phyloP scores from a whole-genome alignment of 2,888 invertebrate species.

The Xanthorhoe spadicearia region DNA sequence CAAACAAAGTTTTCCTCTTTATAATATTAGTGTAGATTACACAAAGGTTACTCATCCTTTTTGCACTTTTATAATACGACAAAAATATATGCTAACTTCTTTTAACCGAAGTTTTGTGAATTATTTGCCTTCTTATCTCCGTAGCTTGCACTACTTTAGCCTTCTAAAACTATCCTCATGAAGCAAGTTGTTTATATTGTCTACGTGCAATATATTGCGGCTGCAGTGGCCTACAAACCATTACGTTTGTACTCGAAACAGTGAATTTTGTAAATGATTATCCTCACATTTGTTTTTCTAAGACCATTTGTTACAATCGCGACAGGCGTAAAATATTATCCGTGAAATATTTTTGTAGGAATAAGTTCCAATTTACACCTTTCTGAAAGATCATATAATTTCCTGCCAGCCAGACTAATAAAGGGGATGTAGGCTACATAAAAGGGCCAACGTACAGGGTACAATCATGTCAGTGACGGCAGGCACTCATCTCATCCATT shows the following conservation, averaged over 20 bases:
- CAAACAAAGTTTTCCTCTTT: too few species aligned
- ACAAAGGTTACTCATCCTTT: too few species aligned
- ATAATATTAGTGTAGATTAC: too few species aligned
- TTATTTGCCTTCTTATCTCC: constrained; percentile 22
- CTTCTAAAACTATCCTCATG: constrained; percentile 33
- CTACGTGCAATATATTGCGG: constrained; percentile 35
- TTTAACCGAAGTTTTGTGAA: constrained; percentile 16
- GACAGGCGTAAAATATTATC: constrained; percentile 17
- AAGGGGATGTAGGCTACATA: constrained; percentile 34
- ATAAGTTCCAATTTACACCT: constrained; percentile 21
- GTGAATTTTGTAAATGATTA: constrained; percentile 32
- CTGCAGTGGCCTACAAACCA: constrained; percentile 35
- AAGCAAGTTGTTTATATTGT: constrained; percentile 35
- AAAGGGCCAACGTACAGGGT: constrained; percentile 39
- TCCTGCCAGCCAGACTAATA: constrained; percentile 34
- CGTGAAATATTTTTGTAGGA: constrained; percentile 18
- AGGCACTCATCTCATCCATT: constrained; percentile 48
- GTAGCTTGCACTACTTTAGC: constrained; percentile 20
- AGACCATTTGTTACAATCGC: constrained; percentile 12
- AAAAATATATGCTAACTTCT: background rate
- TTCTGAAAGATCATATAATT: constrained; percentile 28
- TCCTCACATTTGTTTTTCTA: constrained; percentile 25
- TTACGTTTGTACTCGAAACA: constrained; percentile 28
- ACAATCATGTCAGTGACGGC: constrained; percentile 44
- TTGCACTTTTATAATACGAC: background rate